Base-by-base conservation (phyloP, 2,888 invertebrate genomes). In the Oithona nana region DNA sequence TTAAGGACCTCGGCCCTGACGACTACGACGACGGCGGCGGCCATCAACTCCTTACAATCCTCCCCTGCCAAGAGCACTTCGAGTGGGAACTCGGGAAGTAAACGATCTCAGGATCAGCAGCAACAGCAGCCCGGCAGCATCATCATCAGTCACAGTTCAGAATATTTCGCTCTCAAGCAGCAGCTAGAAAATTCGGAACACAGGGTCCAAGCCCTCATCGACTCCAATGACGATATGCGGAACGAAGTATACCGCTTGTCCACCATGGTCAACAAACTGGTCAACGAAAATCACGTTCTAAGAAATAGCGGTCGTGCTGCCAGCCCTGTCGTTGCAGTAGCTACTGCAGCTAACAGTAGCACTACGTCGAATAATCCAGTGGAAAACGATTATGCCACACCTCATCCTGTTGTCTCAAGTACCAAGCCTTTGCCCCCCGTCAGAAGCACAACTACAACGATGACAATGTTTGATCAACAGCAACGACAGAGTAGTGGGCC, bases 51-150 rank as follows among this genome's bases (percentile, higher is more conserved):
- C 20, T 24, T 20, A 3, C 22, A 54, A 24, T 54, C 54, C 3
- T 54, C 54, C 24, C 54, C 54, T 3, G 54, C 54, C 54, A 54
- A 54, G 26, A 24, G 24, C 22, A 54, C 20, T 26, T 26, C 22
- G 6, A 24, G 24, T 16, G 22, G 24, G 24, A 16, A 6, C 39
- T 39, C 39, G 39, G 39, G 39, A 16, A 11, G 16, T 20, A 56
- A 39, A 28, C 63, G 20, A 6, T 28, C 59, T 11, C 54, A 51
- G 51, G 54, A 30, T 31, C 65, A 64, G 24, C 57, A 49, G 60
- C 66, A 11, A 57, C 65, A 4, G 54, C 66, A 29, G 63, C 67
- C 55, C 26, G 59, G 57, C 1, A 66, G 66, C 57, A 64, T 66
- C 2, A 57, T 66, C 4, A 61, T 65, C n/a, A 30, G 49, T 22